Conservation (phyloP, 53 echinoderm and acorn worm species). For the Pentamera pediparva region DNA sequence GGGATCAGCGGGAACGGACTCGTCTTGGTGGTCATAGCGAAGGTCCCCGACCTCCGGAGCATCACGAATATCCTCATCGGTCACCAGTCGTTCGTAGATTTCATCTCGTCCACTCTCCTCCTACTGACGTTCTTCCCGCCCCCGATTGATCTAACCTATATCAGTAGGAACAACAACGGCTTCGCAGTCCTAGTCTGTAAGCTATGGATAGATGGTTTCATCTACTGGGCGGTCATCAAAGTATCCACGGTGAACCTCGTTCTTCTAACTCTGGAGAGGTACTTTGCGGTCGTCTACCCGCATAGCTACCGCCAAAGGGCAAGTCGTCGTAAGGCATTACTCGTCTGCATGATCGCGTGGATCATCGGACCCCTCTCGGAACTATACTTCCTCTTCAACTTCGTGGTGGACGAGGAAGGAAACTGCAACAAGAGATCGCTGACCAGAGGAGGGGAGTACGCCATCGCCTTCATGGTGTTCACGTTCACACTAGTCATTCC, state of each 20-base stretch:
- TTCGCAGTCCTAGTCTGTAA: constrained; percentile 13
- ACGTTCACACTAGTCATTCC: constrained; percentile 25
- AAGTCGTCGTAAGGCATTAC: background rate
- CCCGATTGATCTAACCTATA: background rate
- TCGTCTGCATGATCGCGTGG: constrained; percentile 14
- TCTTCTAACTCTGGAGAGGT: constrained; percentile 11
- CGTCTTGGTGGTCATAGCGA: constrained; percentile 15
- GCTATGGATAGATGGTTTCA: constrained; percentile 1
- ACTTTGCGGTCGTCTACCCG: constrained; percentile 21
- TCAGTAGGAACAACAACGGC: background rate
- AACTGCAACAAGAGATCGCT: background rate
- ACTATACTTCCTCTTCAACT: constrained; percentile 8
- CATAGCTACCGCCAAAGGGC: constrained; percentile 26
- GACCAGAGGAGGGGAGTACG: background rate
- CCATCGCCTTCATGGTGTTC: constrained; percentile 15
- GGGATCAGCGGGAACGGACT: constrained; percentile 25
- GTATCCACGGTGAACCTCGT: constrained; percentile 20
- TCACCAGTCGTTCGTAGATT: constrained; percentile 28
- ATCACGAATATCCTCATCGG: constrained; percentile 31
- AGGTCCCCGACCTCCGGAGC: constrained; percentile 31
- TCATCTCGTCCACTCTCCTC: constrained; percentile 7
- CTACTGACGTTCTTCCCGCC: constrained; percentile 4
- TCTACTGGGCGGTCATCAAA: constrained; percentile 27
- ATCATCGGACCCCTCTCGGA: constrained; percentile 17
- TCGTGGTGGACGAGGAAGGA: background rate